Conservation (phyloP, 1,140 invertebrate genomes). For the Magallana angulata region DNA sequence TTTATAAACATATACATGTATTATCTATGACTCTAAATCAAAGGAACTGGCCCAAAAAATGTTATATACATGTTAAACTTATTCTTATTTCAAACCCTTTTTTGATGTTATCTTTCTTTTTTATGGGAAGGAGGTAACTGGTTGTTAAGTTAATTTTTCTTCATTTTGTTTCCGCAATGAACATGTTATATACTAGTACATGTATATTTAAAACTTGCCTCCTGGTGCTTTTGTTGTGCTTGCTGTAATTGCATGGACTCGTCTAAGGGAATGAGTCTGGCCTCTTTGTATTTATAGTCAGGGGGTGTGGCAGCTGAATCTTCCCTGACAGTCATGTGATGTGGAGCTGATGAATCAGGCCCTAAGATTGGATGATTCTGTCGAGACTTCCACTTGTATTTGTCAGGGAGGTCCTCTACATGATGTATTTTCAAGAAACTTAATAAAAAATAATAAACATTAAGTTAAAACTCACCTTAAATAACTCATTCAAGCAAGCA, state of each 20-base stretch:
- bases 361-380: not conserved
- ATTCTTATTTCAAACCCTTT: no score
- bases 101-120: no score
- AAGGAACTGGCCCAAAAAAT: no score
- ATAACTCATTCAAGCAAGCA: no score
- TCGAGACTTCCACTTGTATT: slow-evolving; percentile 16
- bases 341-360: not conserved
- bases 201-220: not conserved
- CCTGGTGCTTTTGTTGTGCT: slow-evolving; percentile 29
- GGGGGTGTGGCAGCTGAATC: slow-evolving; percentile 43
- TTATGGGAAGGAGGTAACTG: no score
- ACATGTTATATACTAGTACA: no score
- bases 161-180: no score
- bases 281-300: slow-evolving; percentile 34
- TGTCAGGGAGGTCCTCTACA: slow-evolving; percentile 6
- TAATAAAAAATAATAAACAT: not conserved
- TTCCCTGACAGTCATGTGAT: not conserved
- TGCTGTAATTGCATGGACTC: slow-evolving; percentile 38
- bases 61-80: no score
- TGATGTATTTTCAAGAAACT: slow-evolving; percentile 16
- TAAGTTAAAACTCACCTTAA: not conserved
- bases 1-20: no score
- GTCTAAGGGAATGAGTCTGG: slow-evolving; percentile 16
- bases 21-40: no score
- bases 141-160: no score